Percentiles rank a stretch among this genome's conserved stretches.
phyloP scores from a whole-genome alignment of 2,888 invertebrate genomes.

The Sinopyrophorus schimmeli region DNA sequence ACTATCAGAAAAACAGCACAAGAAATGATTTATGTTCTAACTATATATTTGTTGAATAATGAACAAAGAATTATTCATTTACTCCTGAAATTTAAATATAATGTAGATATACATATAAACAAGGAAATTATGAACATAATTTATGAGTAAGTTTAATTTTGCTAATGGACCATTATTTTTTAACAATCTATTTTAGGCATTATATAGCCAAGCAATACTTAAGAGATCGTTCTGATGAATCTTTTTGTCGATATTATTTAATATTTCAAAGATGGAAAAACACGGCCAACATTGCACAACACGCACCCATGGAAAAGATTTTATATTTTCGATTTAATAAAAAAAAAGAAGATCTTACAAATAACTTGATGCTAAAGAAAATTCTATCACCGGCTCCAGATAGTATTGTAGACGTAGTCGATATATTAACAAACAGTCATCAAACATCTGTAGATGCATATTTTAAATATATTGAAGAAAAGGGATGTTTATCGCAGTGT shows the following conservation, averaged over 20 bases:
- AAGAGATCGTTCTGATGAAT: conserved; percentile 38
- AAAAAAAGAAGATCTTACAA: conserved; percentile 36
- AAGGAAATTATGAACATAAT: conserved; percentile 39
- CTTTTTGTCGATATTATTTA: conserved; percentile 43
- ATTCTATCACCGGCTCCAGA: conserved; percentile 35
- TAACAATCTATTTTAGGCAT: conserved; percentile 38
- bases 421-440: conserved; percentile 27
- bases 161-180: background rate
- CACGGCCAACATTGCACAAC: conserved; percentile 24
- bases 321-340: conserved; percentile 39
- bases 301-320: conserved; percentile 36
- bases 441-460: conserved; percentile 30
- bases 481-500: conserved; percentile 2
- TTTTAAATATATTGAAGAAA: conserved; percentile 38
- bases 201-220: conserved; percentile 36
- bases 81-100: conserved; percentile 38
- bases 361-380: conserved; percentile 35
- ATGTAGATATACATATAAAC: conserved; percentile 18
- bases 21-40: conserved; percentile 37
- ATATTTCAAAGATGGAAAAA: conserved; percentile 44
- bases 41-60: conserved; percentile 37
- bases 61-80: conserved; percentile 42
- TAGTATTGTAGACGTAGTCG: conserved; percentile 33
- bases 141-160: conserved; percentile 37
- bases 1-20: conserved; percentile 26